Evolutionary conservation across 2,797 vertebrate genomes (phyloP).

Genomic region (Labroides dimidiatus): DNA sequence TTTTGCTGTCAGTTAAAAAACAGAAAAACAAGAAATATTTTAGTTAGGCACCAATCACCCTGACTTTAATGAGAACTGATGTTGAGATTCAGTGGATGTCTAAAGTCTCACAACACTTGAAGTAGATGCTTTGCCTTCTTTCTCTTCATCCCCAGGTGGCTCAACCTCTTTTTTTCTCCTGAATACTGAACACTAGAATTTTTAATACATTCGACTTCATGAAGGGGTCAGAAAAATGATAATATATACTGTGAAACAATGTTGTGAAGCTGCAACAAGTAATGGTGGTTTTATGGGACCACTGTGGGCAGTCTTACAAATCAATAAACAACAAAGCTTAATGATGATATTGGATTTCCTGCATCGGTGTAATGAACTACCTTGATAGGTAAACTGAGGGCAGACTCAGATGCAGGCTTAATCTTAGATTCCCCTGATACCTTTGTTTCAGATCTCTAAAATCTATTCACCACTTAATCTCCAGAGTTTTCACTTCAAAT

Average conservation of each 20-base stretch:
- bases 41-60: conserved; percentile 28
- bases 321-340: neutral
- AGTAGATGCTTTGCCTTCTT: conserved; percentile 24
- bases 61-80: conserved; percentile 58
- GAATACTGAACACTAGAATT: conserved; percentile 6
- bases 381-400: neutral
- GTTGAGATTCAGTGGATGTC: conserved; percentile 37
- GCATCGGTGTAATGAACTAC: neutral
- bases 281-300: neutral
- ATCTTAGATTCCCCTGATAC: conserved; percentile 9
- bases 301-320: neutral
- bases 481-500: neutral
- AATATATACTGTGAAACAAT: neutral
- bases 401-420: neutral
- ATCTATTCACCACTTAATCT: neutral
- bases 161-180: conserved; percentile 22
- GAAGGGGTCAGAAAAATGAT: neutral
- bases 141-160: conserved; percentile 22
- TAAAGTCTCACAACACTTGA: conserved; percentile 40
- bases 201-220: conserved; percentile 20
- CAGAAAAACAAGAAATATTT: conserved; percentile 44
- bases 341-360: neutral
- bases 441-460: conserved; percentile 1
- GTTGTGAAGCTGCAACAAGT: neutral
- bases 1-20: conserved; percentile 45